Conservation (phyloP, 2,888 invertebrate genomes). For the Eucera pruinosa region DNA sequence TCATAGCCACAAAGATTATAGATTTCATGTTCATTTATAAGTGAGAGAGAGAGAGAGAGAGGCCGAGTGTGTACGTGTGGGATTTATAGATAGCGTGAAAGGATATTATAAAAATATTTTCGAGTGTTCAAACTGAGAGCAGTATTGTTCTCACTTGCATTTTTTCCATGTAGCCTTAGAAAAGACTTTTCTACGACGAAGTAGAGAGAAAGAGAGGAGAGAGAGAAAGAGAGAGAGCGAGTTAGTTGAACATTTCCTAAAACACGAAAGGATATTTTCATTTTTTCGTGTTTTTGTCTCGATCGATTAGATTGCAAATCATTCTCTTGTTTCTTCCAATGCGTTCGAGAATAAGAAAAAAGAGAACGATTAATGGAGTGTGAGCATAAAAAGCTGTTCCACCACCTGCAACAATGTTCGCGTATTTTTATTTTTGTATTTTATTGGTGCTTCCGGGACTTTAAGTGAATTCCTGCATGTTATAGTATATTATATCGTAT, state of each 20-base stretch:
- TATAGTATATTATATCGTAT: constrained; percentile 11
- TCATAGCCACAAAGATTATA: constrained; percentile 33
- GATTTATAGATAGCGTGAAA: constrained; percentile 13
- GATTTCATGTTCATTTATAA: constrained; percentile 23
- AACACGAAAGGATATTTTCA: background rate
- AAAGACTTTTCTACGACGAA: background rate
- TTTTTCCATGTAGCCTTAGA: constrained; percentile 38
- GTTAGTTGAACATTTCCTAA: background rate
- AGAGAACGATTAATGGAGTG: background rate
- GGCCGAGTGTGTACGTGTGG: background rate
- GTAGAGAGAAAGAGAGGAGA: background rate
- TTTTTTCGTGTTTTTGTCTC: background rate
- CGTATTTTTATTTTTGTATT: constrained; percentile 64
- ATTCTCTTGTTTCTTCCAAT: constrained; percentile 1
- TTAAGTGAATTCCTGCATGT: constrained; percentile 31
- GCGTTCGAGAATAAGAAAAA: background rate
- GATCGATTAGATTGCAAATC: background rate
- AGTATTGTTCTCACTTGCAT: constrained; percentile 33
- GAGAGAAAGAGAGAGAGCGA: too few relatives aligned
- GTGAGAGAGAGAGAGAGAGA: background rate
- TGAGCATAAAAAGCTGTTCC: background rate
- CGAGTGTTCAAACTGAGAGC: constrained; percentile 8
- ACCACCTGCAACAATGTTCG: constrained; percentile 31
- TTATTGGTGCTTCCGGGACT: constrained; percentile 53
- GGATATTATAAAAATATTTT: constrained; percentile 19